These are phyloP conservation scores for Actinernus sp. DNA, from an alignment of 92 coral and sea anemone species.

Conservation along the genomic window DNA sequence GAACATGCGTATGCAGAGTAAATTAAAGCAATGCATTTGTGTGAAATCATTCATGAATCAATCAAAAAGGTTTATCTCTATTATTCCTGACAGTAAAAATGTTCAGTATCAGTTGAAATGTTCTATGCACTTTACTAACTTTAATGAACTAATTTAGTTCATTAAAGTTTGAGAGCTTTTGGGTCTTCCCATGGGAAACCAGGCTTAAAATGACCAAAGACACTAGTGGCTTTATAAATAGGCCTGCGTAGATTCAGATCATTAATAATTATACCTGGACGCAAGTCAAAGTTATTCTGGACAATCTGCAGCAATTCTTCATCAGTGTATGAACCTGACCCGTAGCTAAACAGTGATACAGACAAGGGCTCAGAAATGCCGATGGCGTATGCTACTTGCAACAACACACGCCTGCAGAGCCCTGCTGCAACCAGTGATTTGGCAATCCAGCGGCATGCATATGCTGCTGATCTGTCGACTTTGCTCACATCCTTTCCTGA, in stretches of 20 bases:
- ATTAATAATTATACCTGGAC: slow-evolving; percentile 84
- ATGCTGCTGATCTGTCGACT: slow-evolving; percentile 90
- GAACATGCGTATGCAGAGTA: too few relatives aligned
- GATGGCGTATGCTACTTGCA: slow-evolving; percentile 88
- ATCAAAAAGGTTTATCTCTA: too few relatives aligned
- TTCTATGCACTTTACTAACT: too few relatives aligned
- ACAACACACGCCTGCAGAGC: slow-evolving; percentile 75
- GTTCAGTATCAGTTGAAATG: too few relatives aligned
- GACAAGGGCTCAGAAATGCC: slow-evolving; percentile 88
- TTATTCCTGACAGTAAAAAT: too few relatives aligned
- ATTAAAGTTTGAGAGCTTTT: slow-evolving; percentile 71
- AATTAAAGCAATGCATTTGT: too few relatives aligned
- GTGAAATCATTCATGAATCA: too few relatives aligned
- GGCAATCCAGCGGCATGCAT: slow-evolving; percentile 93
- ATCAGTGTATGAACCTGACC: slow-evolving; percentile 77
- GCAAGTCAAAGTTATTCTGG: slow-evolving; percentile 82
- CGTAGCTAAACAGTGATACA: slow-evolving; percentile 85
- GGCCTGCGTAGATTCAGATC: slow-evolving; percentile 91
- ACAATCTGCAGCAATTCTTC: slow-evolving; percentile 71
- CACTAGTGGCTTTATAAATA: slow-evolving; percentile 80
- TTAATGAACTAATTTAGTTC: too few relatives aligned
- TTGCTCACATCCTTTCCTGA: slow-evolving; percentile 92
- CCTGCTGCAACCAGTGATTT: slow-evolving; percentile 91
- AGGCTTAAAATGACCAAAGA: slow-evolving; percentile 96
- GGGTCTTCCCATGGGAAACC: slow-evolving; percentile 97